Conservation (phyloP, 2,797 vertebrate species). For the Nyctibius grandis region DNA sequence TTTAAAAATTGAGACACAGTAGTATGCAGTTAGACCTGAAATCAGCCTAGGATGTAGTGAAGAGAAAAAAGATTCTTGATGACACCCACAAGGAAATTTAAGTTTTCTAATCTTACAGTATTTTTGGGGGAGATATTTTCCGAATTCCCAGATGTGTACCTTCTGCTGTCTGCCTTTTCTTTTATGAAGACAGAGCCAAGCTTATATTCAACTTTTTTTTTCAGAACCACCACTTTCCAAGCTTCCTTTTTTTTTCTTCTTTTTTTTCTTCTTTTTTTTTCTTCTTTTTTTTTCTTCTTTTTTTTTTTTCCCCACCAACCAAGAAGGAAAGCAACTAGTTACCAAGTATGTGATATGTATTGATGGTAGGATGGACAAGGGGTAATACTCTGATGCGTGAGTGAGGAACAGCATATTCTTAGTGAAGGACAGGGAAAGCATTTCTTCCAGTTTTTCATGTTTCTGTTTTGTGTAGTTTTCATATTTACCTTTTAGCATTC, state of each 20-base stretch:
- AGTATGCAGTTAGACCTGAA: background rate
- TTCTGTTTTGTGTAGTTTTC: background rate
- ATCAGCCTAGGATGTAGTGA: background rate
- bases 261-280: background rate
- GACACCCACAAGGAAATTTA: background rate
- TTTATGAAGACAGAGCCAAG: background rate
- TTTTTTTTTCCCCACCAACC: background rate
- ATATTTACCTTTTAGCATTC: background rate
- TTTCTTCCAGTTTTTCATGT: background rate
- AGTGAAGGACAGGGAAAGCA: background rate
- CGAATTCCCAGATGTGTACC: background rate
- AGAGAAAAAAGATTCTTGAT: background rate
- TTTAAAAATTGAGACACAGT: background rate
- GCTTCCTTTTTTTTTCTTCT: background rate
- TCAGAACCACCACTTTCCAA: background rate
- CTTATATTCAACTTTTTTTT: background rate
- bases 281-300: background rate
- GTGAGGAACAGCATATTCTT: background rate
- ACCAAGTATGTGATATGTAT: background rate
- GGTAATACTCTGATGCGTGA: background rate
- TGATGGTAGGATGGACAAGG: background rate
- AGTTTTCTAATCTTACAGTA: background rate
- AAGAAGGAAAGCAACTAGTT: background rate
- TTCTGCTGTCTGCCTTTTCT: background rate
- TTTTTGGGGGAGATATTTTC: background rate